Evolutionary conservation across 2,113 vertebrate genomes (phyloP).

Genomic region (Coptodon rendalli): DNA sequence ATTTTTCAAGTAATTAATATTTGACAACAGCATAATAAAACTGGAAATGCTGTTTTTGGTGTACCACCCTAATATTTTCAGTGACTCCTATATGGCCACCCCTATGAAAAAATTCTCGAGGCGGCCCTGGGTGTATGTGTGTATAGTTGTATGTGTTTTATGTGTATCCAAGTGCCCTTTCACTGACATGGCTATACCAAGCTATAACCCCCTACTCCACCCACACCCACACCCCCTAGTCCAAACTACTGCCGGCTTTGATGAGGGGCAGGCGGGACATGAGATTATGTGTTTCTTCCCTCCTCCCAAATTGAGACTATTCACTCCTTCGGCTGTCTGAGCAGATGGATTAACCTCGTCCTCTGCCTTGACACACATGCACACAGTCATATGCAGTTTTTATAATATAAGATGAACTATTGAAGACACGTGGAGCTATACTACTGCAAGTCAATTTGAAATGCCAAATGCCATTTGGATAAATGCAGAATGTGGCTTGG

Average conservation of each 20-base stretch:
- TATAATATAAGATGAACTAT: not conserved
- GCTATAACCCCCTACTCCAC: not conserved
- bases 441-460: not conserved
- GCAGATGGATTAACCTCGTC: constrained; percentile 29
- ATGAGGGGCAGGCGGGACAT: constrained; percentile 27
- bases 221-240: not conserved
- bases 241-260: not conserved
- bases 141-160: not conserved
- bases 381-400: not conserved
- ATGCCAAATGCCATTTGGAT: not conserved
- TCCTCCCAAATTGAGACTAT: not conserved
- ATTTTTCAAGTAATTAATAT: not conserved
- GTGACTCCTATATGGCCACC: not conserved
- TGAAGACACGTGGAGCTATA: not conserved
- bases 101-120: not conserved
- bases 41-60: not conserved
- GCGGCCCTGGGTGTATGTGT: not conserved
- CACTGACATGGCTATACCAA: constrained; percentile 22
- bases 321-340: not conserved
- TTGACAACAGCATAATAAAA: not conserved
- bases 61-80: not conserved
- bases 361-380: not conserved
- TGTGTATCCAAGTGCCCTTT: constrained; percentile 20
- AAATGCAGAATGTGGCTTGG: not conserved
- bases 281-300: constrained; percentile 27